Evolutionary conservation across 2,888 invertebrate genomes (phyloP).

Genomic region (Ernsta delagoae): DNA sequence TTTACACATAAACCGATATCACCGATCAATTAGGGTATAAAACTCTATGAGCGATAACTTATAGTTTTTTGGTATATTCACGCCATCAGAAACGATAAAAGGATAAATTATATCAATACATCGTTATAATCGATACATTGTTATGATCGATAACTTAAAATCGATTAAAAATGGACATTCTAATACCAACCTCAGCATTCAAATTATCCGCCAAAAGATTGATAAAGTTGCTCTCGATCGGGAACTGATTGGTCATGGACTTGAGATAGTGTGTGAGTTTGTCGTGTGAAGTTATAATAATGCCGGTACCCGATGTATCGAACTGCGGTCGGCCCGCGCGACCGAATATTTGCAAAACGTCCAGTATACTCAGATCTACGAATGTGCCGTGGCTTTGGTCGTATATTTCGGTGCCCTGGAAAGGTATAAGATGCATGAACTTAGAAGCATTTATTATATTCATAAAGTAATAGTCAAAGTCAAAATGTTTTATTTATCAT

Average conservation of each 20-base stretch:
- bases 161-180: background rate
- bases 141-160: too few species aligned
- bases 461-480: too few species aligned
- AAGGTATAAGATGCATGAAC: conserved; percentile 14
- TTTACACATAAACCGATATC: too few species aligned
- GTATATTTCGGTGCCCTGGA: conserved; percentile 97
- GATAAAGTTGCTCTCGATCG: conserved; percentile 99
- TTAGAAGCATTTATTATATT: too few species aligned
- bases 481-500: too few species aligned
- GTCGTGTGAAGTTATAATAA: conserved; percentile 96
- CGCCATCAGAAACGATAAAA: too few species aligned
- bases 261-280: conserved; percentile 97
- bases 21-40: too few species aligned
- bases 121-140: too few species aligned
- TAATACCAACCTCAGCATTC: conserved; percentile 94
- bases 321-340: conserved; percentile 99
- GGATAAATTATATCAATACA: too few species aligned
- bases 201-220: conserved; percentile 96
- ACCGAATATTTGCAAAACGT: conserved; percentile 99
- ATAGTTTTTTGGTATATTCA: too few species aligned
- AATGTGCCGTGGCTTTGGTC: conserved; percentile 97
- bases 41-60: too few species aligned
- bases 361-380: conserved; percentile 97
- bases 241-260: conserved; percentile 97
- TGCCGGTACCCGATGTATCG: conserved; percentile 96